Evolutionary conservation across 1,140 invertebrate species (phyloP).

Genomic region (Drosophila ananassae): DNA sequence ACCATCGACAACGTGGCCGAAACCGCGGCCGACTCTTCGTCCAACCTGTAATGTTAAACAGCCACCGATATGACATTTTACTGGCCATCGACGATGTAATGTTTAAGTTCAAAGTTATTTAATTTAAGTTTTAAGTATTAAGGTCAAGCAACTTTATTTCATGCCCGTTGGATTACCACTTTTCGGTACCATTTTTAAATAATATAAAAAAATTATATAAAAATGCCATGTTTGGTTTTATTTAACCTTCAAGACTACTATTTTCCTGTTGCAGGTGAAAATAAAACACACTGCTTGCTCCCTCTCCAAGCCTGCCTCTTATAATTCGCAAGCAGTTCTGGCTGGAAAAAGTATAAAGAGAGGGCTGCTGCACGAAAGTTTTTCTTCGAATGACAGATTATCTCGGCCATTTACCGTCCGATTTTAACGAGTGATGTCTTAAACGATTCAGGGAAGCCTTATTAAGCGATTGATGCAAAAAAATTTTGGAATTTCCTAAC

Average conservation of each 20-base stretch:
- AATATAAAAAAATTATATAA: slow-evolving; percentile 9
- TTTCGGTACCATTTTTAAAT: slow-evolving; percentile 25
- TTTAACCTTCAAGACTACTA: too few species aligned
- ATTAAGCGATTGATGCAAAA: not conserved
- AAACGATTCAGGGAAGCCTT: not conserved
- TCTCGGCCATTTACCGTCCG: not conserved
- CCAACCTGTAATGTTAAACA: slow-evolving; percentile 58
- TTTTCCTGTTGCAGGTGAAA: too few species aligned
- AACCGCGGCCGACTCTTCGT: slow-evolving; percentile 78
- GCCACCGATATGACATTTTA: not conserved
- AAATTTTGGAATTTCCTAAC: not conserved
- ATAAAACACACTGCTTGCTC: too few species aligned
- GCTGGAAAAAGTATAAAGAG: not conserved
- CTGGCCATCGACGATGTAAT: not conserved
- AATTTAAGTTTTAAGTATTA: not conserved
- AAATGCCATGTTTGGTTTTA: not conserved
- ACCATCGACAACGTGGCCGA: slow-evolving; percentile 63
- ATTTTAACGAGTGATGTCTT: not conserved
- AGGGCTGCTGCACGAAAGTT: not conserved
- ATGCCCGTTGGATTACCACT: slow-evolving; percentile 31
- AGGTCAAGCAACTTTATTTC: not conserved
- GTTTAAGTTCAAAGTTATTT: not conserved
- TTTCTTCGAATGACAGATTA: not conserved
- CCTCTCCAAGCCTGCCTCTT: not conserved
- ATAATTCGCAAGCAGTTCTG: not conserved